Base-by-base conservation (phyloP, 2,113 vertebrate genomes). In the Spea multiplicata region DNA sequence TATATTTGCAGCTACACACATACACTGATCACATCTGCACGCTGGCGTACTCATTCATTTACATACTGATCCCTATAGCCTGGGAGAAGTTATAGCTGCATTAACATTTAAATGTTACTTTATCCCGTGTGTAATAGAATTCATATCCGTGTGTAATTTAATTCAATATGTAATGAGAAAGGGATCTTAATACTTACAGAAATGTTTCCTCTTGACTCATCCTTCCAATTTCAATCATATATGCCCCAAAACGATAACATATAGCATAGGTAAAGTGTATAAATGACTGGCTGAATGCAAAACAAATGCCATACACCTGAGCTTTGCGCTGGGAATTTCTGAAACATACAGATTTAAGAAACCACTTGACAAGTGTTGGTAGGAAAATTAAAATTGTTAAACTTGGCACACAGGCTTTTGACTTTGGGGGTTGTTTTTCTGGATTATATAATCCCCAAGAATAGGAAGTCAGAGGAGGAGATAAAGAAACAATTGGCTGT, bases 181-280 rank as follows among this genome's bases (percentile, higher is more conserved):
- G 46, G 49, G 71, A 17, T 1, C 3, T 10, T 55, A 82, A 16
- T 65, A 83, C 85, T 88, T 87, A 86, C 78, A 67, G 83, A 71
- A 92, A 88, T 85, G 89, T 78, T 80, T 81, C 76, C 53, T 89
- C 88, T 61, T 84, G 48, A 67, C 84, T 84, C 83, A 90, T 86
- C 75, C 74, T 81, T 71, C 87, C 84, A 79, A 72, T 65, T 85
- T 78, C 79, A 85, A 88, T 84, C 86, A 90, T 70, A 82, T 84
- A 86, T n/a, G 66, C 50, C 5, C 81, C 86, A 81, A 88, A 85
- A 4, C 8, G 52, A 70, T 89, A 85, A 17, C 71, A 66, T 5
- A 77, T 74, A 53, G 80, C 83, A 48, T 53, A 77, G 57, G 74
- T 44, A 4, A 88, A 88, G 82, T 85, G 76, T 44, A 86, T 67